Percentiles rank a stretch among this genome's conserved stretches.
Evolutionary conservation across 1,140 invertebrate genomes (phyloP).

Genomic region (Doryteuthis pealeii): DNA sequence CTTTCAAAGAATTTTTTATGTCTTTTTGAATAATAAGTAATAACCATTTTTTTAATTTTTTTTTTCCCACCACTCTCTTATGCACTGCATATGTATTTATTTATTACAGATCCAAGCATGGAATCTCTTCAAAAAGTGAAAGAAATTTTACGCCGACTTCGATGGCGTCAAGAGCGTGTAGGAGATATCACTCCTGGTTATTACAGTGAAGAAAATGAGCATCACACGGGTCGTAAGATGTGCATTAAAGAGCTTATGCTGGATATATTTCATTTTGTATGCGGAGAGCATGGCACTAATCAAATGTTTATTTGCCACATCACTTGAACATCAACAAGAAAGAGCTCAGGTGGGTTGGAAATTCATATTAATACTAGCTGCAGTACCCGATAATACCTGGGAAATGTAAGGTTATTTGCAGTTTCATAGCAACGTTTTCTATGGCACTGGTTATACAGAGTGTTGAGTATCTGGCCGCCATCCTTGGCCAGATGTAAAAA

Average conservation of each 20-base stretch:
- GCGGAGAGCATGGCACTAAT: slow-evolving; percentile 41
- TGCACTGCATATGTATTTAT: not conserved
- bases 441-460: too few relatives aligned
- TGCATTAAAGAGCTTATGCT: slow-evolving; percentile 23
- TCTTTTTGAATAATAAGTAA: too few relatives aligned
- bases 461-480: too few relatives aligned
- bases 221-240: slow-evolving; percentile 16
- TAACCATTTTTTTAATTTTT: too few relatives aligned
- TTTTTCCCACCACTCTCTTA: not conserved
- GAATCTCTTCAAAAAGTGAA: slow-evolving; percentile 55
- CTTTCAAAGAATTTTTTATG: too few relatives aligned
- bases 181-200: slow-evolving; percentile 23
- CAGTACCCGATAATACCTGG: too few relatives aligned
- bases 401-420: too few relatives aligned
- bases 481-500: too few relatives aligned
- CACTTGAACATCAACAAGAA: slow-evolving; percentile 60
- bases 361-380: too few relatives aligned
- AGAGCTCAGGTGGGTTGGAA: slow-evolving; percentile 58
- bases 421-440: too few relatives aligned
- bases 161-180: slow-evolving; percentile 49
- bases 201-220: slow-evolving; percentile 9
- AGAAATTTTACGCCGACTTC: slow-evolving; percentile 45
- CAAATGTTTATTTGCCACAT: slow-evolving; percentile 48
- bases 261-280: slow-evolving; percentile 45
- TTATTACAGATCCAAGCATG: slow-evolving; percentile 29